A percentile compares a stretch with the other conserved stretches of the same genome.
Conservation (phyloP, 23 tunicate species). For the Phallusia fumigata region DNA sequence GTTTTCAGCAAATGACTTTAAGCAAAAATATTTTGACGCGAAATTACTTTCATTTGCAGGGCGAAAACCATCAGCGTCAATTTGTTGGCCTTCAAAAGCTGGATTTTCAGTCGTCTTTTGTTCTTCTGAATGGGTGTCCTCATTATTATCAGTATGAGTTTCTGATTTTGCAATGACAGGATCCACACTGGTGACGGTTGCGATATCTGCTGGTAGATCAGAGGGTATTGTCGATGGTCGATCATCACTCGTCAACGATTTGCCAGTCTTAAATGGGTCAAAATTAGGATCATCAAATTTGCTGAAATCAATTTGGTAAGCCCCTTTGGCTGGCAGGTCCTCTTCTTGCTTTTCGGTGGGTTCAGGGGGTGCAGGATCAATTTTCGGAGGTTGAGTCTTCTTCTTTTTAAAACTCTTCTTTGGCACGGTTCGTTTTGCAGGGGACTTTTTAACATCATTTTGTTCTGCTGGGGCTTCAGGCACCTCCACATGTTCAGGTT, state of each 20-base stretch:
- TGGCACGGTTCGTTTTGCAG: not conserved
- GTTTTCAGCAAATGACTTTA: too few relatives aligned
- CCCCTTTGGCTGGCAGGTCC: constrained; percentile 15
- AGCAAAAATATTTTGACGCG: not conserved
- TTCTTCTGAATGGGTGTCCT: not conserved
- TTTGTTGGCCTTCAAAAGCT: not conserved
- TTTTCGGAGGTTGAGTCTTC: not conserved
- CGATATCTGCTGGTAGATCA: not conserved
- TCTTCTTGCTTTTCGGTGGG: constrained; percentile 15
- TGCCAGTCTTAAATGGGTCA: constrained; percentile 56
- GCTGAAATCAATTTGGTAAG: constrained; percentile 49
- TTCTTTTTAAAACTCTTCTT: not conserved
- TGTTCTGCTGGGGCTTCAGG: not conserved
- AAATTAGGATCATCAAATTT: constrained; percentile 50
- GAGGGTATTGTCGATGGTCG: not conserved
- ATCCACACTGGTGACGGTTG: not conserved
- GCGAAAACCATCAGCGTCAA: not conserved
- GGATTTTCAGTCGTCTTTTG: not conserved
- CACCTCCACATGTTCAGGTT: not conserved
- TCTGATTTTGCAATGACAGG: not conserved
- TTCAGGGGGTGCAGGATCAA: not conserved
- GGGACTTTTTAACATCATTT: not conserved
- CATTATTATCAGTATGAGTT: not conserved
- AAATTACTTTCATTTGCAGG: not conserved
- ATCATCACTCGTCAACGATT: constrained; percentile 8